A percentile compares a stretch with the other conserved stretches of the same genome.
Evolutionary conservation across 2,113 vertebrate genomes (phyloP).

Genomic region (Gobiocypris rarus): DNA sequence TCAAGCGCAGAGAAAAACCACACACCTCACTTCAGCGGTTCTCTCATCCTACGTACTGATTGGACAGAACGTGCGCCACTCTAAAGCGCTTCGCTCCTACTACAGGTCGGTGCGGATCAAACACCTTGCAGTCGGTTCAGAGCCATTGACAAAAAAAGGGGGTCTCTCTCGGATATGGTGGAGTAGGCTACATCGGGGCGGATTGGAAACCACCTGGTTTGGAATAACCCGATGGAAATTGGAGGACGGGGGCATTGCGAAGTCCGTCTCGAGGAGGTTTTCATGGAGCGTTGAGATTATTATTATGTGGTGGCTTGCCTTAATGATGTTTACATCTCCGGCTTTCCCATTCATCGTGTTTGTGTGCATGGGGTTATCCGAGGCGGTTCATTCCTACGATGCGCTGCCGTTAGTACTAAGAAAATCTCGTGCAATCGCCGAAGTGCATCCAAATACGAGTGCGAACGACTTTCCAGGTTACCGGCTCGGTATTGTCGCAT

Average conservation of each 20-base stretch:
- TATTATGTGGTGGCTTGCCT: slow-evolving; percentile 73
- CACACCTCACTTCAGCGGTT: slow-evolving; percentile 5
- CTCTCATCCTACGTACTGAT: slow-evolving; percentile 1
- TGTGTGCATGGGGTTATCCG: slow-evolving; percentile 67
- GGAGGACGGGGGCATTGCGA: slow-evolving; percentile 32
- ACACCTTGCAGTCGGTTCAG: slow-evolving; percentile 67
- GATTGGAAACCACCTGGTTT: slow-evolving; percentile 33
- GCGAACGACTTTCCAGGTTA: slow-evolving; percentile 59
- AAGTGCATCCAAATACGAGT: slow-evolving; percentile 56
- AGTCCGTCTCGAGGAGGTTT: slow-evolving; percentile 69
- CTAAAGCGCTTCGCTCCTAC: not conserved
- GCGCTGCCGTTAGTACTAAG: slow-evolving; percentile 62
- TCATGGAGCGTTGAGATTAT: slow-evolving; percentile 76
- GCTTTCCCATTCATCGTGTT: slow-evolving; percentile 68
- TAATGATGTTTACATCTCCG: slow-evolving; percentile 75
- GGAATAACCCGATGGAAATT: slow-evolving; percentile 51
- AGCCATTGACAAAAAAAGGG: slow-evolving; percentile 54
- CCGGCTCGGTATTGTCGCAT: slow-evolving; percentile 50
- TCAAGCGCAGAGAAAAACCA: slow-evolving; percentile 39
- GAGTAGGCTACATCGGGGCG: slow-evolving; percentile 59
- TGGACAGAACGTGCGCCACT: slow-evolving; percentile 41
- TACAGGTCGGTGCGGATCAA: slow-evolving; percentile 66
- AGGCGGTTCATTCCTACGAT: slow-evolving; percentile 73
- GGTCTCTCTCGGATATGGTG: slow-evolving; percentile 68
- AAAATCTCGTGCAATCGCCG: slow-evolving; percentile 65